phyloP scores from a whole-genome alignment of 2,113 vertebrate species.

The Prietella phreatophila region DNA sequence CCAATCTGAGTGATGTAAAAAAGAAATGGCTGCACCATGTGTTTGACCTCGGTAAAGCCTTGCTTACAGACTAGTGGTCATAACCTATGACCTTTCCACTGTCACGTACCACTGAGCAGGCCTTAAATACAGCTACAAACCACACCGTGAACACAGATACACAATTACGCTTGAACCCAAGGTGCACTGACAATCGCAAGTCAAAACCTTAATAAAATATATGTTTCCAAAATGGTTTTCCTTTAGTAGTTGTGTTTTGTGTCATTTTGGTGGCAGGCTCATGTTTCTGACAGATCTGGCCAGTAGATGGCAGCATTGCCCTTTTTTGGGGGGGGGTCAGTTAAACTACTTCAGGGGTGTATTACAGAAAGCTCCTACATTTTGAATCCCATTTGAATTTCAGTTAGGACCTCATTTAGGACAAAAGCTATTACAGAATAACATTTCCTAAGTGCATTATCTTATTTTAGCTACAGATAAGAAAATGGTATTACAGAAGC shows the following conservation, averaged over 20 bases:
- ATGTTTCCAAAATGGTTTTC: conserved; percentile 55
- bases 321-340: not conserved
- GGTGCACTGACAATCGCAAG: conserved; percentile 77
- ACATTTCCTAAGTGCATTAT: too few relatives aligned
- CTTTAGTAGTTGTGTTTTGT: conserved; percentile 11
- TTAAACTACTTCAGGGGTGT: not conserved
- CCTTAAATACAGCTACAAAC: conserved; percentile 10
- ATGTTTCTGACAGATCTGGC: not conserved
- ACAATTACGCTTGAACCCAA: conserved; percentile 65
- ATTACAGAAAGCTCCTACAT: too few relatives aligned
- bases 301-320: conserved; percentile 31
- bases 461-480: too few relatives aligned
- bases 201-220: conserved; percentile 74
- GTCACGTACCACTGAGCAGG: conserved; percentile 40
- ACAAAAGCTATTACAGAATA: too few relatives aligned
- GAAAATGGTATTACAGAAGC: too few relatives aligned
- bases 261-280: not conserved
- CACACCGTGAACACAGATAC: conserved; percentile 18
- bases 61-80: conserved; percentile 9
- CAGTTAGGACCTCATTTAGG: too few relatives aligned
- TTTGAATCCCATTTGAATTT: too few relatives aligned
- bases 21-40: conserved; percentile 42
- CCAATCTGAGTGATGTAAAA: conserved; percentile 31
- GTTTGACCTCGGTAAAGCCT: conserved; percentile 46
- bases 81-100: conserved; percentile 38